These are phyloP conservation scores for Anthrax anthrax DNA, from an alignment of 2,888 invertebrate genomes.

Conservation along the genomic window DNA sequence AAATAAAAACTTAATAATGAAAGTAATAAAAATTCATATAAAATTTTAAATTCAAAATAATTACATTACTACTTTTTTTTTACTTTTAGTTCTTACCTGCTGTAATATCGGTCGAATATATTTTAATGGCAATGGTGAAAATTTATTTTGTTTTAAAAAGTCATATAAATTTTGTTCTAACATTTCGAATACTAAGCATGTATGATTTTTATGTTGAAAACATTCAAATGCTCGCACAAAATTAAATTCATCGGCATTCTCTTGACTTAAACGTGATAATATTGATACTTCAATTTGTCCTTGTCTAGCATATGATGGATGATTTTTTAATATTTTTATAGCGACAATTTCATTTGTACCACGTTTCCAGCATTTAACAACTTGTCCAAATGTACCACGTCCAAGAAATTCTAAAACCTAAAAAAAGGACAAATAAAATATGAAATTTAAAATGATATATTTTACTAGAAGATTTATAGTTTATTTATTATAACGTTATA, in stretches of 20 bases:
- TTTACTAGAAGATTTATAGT: too few relatives aligned
- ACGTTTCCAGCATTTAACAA: slow-evolving; percentile 99
- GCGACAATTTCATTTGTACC: slow-evolving; percentile 99
- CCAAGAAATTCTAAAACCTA: slow-evolving; percentile 98
- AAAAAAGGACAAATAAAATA: too few relatives aligned
- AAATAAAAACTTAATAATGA: too few relatives aligned
- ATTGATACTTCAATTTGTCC: slow-evolving; percentile 99
- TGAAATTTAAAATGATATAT: too few relatives aligned
- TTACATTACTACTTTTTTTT: too few relatives aligned
- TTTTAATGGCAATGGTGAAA: slow-evolving; percentile 94
- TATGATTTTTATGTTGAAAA: slow-evolving; percentile 99
- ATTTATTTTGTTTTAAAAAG: slow-evolving; percentile 99
- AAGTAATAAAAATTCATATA: too few relatives aligned
- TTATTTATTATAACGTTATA: too few relatives aligned
- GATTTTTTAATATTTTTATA: slow-evolving; percentile 99
- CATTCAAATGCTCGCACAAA: slow-evolving; percentile 99
- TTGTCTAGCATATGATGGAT: slow-evolving; percentile 98
- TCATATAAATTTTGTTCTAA: slow-evolving; percentile 99
- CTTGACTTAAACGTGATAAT: slow-evolving; percentile 82
- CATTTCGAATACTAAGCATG: slow-evolving; percentile 99
- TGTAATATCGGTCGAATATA: slow-evolving; percentile 98
- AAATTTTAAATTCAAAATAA: not conserved
- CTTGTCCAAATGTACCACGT: slow-evolving; percentile 96
- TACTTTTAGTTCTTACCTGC: slow-evolving; percentile 72
- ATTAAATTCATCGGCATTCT: slow-evolving; percentile 98